phyloP scores from a whole-genome alignment of 1,140 invertebrate species.

The Dendroctonus ponderosae region DNA sequence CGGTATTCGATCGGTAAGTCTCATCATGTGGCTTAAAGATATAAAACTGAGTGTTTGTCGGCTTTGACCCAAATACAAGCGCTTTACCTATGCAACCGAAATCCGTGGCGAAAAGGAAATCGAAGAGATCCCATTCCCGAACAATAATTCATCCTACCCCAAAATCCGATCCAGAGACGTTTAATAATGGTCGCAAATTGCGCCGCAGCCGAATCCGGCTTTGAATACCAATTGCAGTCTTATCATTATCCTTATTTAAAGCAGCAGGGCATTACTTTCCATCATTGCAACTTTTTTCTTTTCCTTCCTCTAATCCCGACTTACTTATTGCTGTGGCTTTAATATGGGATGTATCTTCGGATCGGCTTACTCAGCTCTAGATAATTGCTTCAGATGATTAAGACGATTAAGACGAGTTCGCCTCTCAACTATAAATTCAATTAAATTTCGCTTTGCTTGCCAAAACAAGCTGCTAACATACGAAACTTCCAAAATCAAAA shows the following conservation, averaged over 20 bases:
- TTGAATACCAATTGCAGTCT: slow-evolving; percentile 24
- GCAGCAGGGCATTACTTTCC: slow-evolving; percentile 12
- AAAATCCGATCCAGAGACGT: slow-evolving; percentile 13
- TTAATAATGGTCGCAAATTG: slow-evolving; percentile 23
- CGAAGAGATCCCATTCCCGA: too few species aligned
- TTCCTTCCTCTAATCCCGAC: background rate
- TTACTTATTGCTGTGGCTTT: background rate
- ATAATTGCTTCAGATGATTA: background rate
- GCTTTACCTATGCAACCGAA: too few species aligned
- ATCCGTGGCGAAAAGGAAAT: too few species aligned
- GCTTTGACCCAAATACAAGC: too few species aligned
- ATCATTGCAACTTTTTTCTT: background rate
- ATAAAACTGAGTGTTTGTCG: too few species aligned
- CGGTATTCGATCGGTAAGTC: too few species aligned
- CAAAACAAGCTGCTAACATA: too few species aligned
- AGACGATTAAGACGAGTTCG: background rate
- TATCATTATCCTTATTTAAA: slow-evolving; percentile 25
- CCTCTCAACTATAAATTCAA: background rate
- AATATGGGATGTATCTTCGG: background rate
- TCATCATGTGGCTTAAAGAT: too few species aligned
- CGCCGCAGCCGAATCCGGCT: slow-evolving; percentile 8
- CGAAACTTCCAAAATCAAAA: too few species aligned
- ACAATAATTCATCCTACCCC: slow-evolving; percentile 8
- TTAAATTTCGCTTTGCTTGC: slow-evolving; percentile 3
- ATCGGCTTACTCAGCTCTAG: background rate